Conservation (phyloP, 2,797 vertebrate genomes). For the Halcyon chelicuti region DNA sequence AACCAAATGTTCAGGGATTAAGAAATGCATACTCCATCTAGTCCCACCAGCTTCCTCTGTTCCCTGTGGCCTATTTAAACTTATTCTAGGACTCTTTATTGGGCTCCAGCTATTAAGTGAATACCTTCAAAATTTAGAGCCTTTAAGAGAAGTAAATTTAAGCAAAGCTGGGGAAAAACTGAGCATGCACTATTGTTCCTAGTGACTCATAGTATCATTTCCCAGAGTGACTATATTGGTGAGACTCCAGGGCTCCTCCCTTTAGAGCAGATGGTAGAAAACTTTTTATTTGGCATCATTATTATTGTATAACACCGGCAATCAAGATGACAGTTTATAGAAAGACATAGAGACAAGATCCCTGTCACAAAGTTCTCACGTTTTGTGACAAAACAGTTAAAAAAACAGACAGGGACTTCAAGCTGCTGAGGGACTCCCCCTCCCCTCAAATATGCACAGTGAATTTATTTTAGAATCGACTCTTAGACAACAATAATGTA, state of each 20-base stretch:
- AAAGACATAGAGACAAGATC: background rate
- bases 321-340: background rate
- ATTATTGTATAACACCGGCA: background rate
- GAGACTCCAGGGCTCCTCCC: conserved; percentile 1
- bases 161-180: conserved; percentile 7
- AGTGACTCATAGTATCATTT: conserved; percentile 25
- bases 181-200: background rate
- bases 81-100: background rate
- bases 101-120: background rate
- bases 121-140: background rate
- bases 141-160: background rate
- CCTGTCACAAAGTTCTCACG: background rate
- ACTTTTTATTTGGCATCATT: background rate
- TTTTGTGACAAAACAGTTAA: background rate
- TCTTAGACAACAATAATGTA: background rate
- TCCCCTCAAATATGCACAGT: background rate
- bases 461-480: background rate
- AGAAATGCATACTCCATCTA: conserved; percentile 3
- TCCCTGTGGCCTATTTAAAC: background rate
- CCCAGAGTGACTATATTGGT: background rate
- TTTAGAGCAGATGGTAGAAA: background rate
- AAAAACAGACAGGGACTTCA: background rate
- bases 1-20: background rate
- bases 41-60: background rate
- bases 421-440: background rate